Base-by-base conservation (phyloP, 2,888 invertebrate species). In the Taenaris catops region DNA sequence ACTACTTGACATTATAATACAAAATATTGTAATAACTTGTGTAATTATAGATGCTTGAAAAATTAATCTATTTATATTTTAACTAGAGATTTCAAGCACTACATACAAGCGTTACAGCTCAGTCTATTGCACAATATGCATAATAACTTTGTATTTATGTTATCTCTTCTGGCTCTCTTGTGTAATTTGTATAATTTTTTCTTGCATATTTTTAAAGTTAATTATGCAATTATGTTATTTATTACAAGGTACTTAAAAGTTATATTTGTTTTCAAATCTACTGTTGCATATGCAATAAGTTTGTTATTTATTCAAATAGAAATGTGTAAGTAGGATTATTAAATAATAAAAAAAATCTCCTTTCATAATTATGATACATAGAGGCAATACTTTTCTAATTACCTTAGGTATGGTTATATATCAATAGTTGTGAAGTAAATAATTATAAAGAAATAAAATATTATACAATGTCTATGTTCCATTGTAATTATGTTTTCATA, bases 381-480 rank as follows among this genome's bases (percentile, higher is more conserved):
- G 80, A 75, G 76, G 79, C 80, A 78, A 78, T 83, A 83, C 76
- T 79, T 80, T 83, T 81, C 68, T 80, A 79, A 81, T 70, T 73
- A 75, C 71, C 71, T 76, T 81, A 83, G 78, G 70, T 76, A 80
- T 81, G 74, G 64, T 70, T 67, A 70, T n/a, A n/a, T 73, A 76
- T 81, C 75, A 76, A 78, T 83, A 83, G 73, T 59, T 70, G 64
- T 74, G 72, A 78, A 69, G 57, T 70, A 71, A 74, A 73, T 72
- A 72, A 75, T 71, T 76, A 78, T 72, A 76, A 33, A 36, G 27
- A 32, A 12, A 41, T 31, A 35, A 26, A 26, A 37, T 37, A 26
- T 38, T 47, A 42, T 45, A 41, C 41, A 31, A 29, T 25, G 21
- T 44, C 38, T 42, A 35, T 36, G 31, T 37, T 40, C 34, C 34